These are phyloP conservation scores for Drosophila ohnishii DNA, from an alignment of 1,140 invertebrate species.

Conservation along the genomic window DNA sequence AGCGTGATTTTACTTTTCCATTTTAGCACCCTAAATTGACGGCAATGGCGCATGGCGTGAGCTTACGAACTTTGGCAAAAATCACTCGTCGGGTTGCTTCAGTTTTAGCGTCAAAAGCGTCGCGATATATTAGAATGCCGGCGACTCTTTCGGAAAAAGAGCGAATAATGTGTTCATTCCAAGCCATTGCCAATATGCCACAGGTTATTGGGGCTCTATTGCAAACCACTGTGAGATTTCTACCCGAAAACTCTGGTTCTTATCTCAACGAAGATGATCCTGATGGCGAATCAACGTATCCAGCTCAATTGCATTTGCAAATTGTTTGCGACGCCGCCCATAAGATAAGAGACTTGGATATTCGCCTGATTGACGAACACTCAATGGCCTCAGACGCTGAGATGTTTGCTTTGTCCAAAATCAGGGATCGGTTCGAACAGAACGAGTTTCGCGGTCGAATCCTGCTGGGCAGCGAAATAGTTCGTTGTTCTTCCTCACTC, in stretches of 20 bases:
- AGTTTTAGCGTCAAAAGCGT: slow-evolving; percentile 69
- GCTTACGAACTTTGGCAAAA: slow-evolving; percentile 61
- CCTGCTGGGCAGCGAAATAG: slow-evolving; percentile 58
- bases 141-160: slow-evolving; percentile 73
- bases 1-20: background rate
- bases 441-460: slow-evolving; percentile 77
- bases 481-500: slow-evolving; percentile 57
- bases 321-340: slow-evolving; percentile 66
- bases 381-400: slow-evolving; percentile 39
- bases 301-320: slow-evolving; percentile 55
- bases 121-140: slow-evolving; percentile 73
- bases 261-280: slow-evolving; percentile 13
- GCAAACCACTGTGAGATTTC: slow-evolving; percentile 53
- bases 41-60: slow-evolving; percentile 63
- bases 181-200: slow-evolving; percentile 66
- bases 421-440: slow-evolving; percentile 74
- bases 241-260: slow-evolving; percentile 8
- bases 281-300: background rate
- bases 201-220: slow-evolving; percentile 70
- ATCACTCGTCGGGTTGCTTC: slow-evolving; percentile 69
- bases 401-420: slow-evolving; percentile 60
- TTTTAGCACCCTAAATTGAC: slow-evolving; percentile 65
- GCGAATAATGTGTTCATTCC: slow-evolving; percentile 65
- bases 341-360: slow-evolving; percentile 72
- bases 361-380: slow-evolving; percentile 54